Evolutionary conservation across 2,888 invertebrate genomes (phyloP).

Genomic region (Galeruca laticollis): DNA sequence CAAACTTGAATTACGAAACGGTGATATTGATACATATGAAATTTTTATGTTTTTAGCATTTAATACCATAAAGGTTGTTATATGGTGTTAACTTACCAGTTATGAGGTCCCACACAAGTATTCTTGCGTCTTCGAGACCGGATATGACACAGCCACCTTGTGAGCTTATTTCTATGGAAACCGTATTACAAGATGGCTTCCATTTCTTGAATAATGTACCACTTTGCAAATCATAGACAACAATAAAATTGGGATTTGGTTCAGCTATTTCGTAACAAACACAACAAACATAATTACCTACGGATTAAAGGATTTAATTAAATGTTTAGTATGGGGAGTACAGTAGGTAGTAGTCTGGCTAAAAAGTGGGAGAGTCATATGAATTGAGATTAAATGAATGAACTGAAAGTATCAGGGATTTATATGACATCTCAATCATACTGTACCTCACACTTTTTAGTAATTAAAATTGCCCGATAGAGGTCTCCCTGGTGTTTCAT

Average conservation of each 20-base stretch:
- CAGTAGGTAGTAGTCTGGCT: background rate
- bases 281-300: constrained; percentile 80
- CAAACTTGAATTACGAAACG: no score
- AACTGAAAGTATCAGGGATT: no score
- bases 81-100: constrained; percentile 70
- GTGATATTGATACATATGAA: no score
- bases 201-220: constrained; percentile 93
- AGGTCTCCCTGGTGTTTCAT: no score
- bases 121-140: constrained; percentile 84
- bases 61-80: background rate
- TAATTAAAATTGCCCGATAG: no score
- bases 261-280: constrained; percentile 79
- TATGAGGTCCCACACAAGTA: constrained; percentile 88
- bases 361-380: no score
- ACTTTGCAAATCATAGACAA: constrained; percentile 90
- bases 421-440: no score
- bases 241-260: constrained; percentile 88
- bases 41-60: no score
- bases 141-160: constrained; percentile 86
- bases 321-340: constrained; percentile 2
- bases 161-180: constrained; percentile 87
- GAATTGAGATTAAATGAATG: background rate
- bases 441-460: no score
- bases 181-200: constrained; percentile 88
- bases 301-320: constrained; percentile 31